These are phyloP conservation scores for Caenorhabditis sp. DNA, from an alignment of 2,888 invertebrate species.

Conservation along the genomic window DNA sequence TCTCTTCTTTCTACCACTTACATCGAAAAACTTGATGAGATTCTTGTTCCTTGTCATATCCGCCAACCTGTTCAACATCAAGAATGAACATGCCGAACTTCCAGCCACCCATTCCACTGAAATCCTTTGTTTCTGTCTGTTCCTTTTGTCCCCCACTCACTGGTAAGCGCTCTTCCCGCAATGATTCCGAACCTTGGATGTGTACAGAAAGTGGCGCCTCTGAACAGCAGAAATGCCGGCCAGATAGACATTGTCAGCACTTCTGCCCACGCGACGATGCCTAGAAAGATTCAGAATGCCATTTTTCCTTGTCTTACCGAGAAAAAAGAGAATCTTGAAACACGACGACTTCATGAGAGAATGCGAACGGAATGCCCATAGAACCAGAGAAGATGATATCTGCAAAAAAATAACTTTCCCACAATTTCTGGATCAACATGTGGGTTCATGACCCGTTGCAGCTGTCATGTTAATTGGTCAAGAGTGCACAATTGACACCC, in stretches of 20 bases:
- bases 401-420: neutral
- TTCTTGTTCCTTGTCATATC: slow-evolving; percentile 31
- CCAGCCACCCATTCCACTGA: slow-evolving; percentile 41
- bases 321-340: slow-evolving; percentile 29
- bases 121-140: neutral
- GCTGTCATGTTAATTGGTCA: neutral
- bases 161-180: slow-evolving; percentile 16
- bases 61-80: slow-evolving; percentile 24
- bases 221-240: slow-evolving; percentile 19
- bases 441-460: neutral
- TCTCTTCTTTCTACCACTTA: too few species aligned
- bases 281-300: slow-evolving; percentile 5
- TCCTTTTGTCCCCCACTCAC: neutral
- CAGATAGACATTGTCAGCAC: slow-evolving; percentile 19
- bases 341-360: slow-evolving; percentile 38
- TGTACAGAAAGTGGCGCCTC: slow-evolving; percentile 29
- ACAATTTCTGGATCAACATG: neutral
- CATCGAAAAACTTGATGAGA: slow-evolving; percentile 33
- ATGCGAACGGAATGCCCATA: slow-evolving; percentile 22
- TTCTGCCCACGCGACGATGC: slow-evolving; percentile 9
- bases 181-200: slow-evolving; percentile 23
- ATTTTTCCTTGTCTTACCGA: too few species aligned
- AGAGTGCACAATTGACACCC: neutral
- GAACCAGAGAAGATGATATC: slow-evolving; percentile 13
- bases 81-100: neutral